A percentile compares a stretch with the other conserved stretches of the same genome.
Evolutionary conservation across 2,113 vertebrate species (phyloP).

Genomic region (Tiliqua scincoides): DNA sequence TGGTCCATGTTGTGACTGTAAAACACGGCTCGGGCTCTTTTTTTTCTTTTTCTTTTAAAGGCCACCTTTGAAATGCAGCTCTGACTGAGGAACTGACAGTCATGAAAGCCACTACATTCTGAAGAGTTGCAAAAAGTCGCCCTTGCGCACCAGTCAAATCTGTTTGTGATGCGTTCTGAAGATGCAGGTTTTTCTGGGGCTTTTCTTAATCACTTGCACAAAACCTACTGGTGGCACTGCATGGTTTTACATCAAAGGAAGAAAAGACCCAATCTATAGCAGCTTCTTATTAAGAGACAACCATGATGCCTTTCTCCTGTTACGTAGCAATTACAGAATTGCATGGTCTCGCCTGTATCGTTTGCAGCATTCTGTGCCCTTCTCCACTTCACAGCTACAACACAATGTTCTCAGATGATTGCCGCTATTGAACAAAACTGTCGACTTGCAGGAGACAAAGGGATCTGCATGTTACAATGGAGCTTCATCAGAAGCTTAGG

Average conservation of each 20-base stretch:
- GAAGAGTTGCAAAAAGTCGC: constrained; percentile 17
- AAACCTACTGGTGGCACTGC: background rate
- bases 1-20: constrained; percentile 16
- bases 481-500: constrained; percentile 74
- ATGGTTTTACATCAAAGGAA: constrained; percentile 43
- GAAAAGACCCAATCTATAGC: constrained; percentile 49
- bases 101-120: background rate
- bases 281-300: constrained; percentile 55
- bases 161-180: constrained; percentile 33
- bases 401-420: constrained; percentile 69
- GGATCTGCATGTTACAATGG: constrained; percentile 58
- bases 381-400: constrained; percentile 61
- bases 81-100: constrained; percentile 2
- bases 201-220: background rate
- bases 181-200: constrained; percentile 18
- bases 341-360: constrained; percentile 65
- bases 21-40: constrained; percentile 16
- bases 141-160: constrained; percentile 18
- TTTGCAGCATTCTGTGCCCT: constrained; percentile 61
- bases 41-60: background rate
- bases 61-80: background rate
- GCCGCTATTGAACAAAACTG: constrained; percentile 69
- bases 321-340: constrained; percentile 70
- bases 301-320: constrained; percentile 57
- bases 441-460: constrained; percentile 67